A percentile compares a stretch with the other conserved stretches of the same genome.
These are phyloP conservation scores for Lottia scabra DNA, from an alignment of 2,888 invertebrate genomes.

Conservation along the genomic window DNA sequence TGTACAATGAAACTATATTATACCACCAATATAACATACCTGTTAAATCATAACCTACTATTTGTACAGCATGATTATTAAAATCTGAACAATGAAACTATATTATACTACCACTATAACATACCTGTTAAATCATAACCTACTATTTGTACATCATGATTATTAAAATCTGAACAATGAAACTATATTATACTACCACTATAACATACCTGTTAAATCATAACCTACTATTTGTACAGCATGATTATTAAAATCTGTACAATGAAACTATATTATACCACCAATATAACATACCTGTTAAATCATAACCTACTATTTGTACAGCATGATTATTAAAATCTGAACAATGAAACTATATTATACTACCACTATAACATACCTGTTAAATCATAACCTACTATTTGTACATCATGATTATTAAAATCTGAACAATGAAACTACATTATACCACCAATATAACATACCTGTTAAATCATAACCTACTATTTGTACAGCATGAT, in stretches of 20 bases:
- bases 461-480: constrained; percentile 89
- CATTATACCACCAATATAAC: constrained; percentile 87
- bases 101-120: constrained; percentile 87
- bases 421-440: constrained; percentile 82
- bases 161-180: constrained; percentile 81
- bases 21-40: constrained; percentile 87
- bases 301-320: constrained; percentile 85
- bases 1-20: constrained; percentile 85
- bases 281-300: too few relatives aligned
- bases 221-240: constrained; percentile 88
- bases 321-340: constrained; percentile 84
- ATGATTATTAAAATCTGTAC: constrained; percentile 82
- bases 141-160: constrained; percentile 86
- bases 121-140: constrained; percentile 89
- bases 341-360: constrained; percentile 85
- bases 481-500: constrained; percentile 86
- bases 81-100: constrained; percentile 82
- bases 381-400: constrained; percentile 88
- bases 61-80: constrained; percentile 85
- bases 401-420: constrained; percentile 85
- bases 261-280: constrained; percentile 85
- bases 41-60: constrained; percentile 88
- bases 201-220: too few relatives aligned
- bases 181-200: constrained; percentile 85
- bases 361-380: constrained; percentile 87